Base-by-base conservation (phyloP, 2,888 invertebrate species). In the Mantis religiosa region DNA sequence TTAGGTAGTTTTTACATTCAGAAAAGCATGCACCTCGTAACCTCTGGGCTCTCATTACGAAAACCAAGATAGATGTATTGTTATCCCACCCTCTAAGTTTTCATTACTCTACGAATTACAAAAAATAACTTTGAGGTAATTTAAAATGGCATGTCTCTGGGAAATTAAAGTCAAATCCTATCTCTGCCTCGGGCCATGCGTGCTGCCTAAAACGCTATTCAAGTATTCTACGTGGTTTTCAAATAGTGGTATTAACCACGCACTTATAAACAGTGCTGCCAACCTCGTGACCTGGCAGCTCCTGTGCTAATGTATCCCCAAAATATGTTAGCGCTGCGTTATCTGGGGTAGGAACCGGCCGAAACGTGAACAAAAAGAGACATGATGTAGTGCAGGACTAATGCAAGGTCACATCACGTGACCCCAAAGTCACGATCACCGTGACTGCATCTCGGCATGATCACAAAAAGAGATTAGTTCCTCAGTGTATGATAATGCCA, bases 331-430 rank as follows among this genome's bases (percentile, higher is more conserved):
- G 20, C 54, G 54, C 15, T 54, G 20, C 54, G 4, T 71, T 71
- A 20, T 71, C 54, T 71, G 54, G 54, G 4, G 15, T 15, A 71
- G 54, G 54, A 25, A 20, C 54, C 14, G 54, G 54, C 15, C 20
- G 14, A 71, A 71, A 71, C 54, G 54, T 71, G 54, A 71, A 71
- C 54, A 71, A 71, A 71, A 71, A 71, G 54, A 71, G 54, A 25
- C 54, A 71, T 71, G 54, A 71, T 71, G 54, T 71, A 71, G 54
- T 71, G 54, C 54, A 85, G 85, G 41, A 86, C 27, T 86, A 41
- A 82, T 87, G 82, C 54, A 82, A 54, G 88, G 87, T 89, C 89
- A 84, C 84, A 83, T 71, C 81, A 87, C 89, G 89, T 89, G 89
- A 89, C 87, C 89, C 41, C 82, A 8, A 81, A 82, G 41, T 89